Evolutionary conservation across 2,113 vertebrate species (phyloP), one percentile per base, ranked within the genome.

Genomic region (Chaenocephalus aceratus): DNA sequence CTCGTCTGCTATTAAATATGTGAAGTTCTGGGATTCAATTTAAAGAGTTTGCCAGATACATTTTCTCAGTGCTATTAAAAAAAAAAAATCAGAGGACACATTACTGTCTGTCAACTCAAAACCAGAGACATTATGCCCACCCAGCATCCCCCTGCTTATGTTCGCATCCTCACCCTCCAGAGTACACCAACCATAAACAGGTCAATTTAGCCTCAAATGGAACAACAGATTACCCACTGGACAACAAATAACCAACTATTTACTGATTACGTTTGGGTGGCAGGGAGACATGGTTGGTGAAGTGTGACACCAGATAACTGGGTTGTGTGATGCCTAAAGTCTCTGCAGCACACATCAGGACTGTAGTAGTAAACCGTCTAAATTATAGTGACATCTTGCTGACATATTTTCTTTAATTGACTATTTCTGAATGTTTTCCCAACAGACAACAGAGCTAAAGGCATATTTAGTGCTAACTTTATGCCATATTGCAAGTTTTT

Each of bases 91-190:
- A 65, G 62, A 60, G 60, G 71, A 81, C 59, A 83, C 44, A 26
- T 57, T 44, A 3, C 72, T 34, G 41, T 76, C 69, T 79, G 82
- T 88, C 89, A 85, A 86, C 83, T 76, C 2, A 4, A 88, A 23
- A 34, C 46, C 16, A 6, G 56, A 70, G 57, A 68, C 46, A 56
- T 23, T 7, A 53, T 36, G 18, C 52, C 65, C 53, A 26, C 52
- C 60, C 21, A 56, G 26, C 26, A 4, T 9, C 14, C 52, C 9
- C 36, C 30, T 23, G 13, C 44, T 76, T 54, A 61, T 70, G 54
- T 78, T 72, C 63, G 62, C 69, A 64, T 79, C 82, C 61, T 86
- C 65, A 49, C 30, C 62, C 71, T 59, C 67, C 69, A 75, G 44
- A 77, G 41, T 18, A 53, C 12, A 75, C 34, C 61, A 61, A 23